These are phyloP conservation scores for Junonia oenone DNA, from an alignment of 2,888 invertebrate species.

Conservation along the genomic window DNA sequence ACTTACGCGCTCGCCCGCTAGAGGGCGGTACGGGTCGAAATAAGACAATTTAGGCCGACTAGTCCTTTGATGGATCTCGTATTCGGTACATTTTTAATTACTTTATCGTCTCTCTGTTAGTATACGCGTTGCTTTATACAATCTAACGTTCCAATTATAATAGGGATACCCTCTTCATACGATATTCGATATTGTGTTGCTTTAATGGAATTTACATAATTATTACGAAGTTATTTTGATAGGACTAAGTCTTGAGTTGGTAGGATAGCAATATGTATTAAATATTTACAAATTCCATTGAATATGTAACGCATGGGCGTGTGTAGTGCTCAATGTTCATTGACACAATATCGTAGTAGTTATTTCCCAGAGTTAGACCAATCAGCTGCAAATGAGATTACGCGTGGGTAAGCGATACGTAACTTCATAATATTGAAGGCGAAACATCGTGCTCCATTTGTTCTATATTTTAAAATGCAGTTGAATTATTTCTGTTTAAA, in stretches of 20 bases:
- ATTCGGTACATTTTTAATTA: slow-evolving; percentile 26
- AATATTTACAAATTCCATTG: background rate
- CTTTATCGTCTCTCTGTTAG: slow-evolving; percentile 19
- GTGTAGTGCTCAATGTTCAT: slow-evolving; percentile 4
- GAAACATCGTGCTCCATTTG: slow-evolving; percentile 7
- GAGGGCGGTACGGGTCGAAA: slow-evolving; percentile 28
- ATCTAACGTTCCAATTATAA: background rate
- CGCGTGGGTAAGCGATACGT: slow-evolving; percentile 30
- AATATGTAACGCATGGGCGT: background rate
- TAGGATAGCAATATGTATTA: background rate
- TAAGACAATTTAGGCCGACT: slow-evolving; percentile 25
- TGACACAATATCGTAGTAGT: slow-evolving; percentile 9
- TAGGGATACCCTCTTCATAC: background rate
- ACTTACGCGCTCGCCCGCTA: slow-evolving; percentile 18
- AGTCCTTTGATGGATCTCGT: slow-evolving; percentile 26
- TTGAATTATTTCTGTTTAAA: slow-evolving; percentile 1
- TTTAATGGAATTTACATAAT: background rate
- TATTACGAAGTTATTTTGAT: background rate
- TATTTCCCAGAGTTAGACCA: slow-evolving; percentile 26
- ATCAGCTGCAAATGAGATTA: slow-evolving; percentile 38
- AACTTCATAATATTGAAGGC: slow-evolving; percentile 20
- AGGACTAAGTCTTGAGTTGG: background rate
- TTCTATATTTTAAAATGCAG: slow-evolving; percentile 13
- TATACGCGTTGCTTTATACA: slow-evolving; percentile 6
- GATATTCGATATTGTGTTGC: background rate